Conservation (phyloP, 2,113 vertebrate genomes). For the Tapirus terrestris region DNA sequence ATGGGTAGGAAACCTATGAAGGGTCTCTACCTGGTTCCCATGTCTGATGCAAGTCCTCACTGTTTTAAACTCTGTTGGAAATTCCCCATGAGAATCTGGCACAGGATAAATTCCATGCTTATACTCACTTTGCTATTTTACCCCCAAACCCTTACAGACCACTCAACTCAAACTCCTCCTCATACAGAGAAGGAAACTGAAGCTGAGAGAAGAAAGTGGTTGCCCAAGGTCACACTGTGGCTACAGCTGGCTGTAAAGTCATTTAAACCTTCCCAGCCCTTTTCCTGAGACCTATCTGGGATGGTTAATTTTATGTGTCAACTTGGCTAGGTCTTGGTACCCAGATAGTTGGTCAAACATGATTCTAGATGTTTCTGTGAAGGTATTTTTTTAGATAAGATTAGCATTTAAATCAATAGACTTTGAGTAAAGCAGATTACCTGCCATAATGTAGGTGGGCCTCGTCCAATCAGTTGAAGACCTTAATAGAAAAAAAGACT, state of each 20-base stretch:
- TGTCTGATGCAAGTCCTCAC: not conserved
- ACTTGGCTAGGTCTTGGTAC: not conserved
- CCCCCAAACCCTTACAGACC: not conserved
- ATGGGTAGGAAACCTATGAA: not conserved
- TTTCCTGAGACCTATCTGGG: not conserved
- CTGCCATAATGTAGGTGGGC: not conserved
- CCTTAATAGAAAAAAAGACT: not conserved
- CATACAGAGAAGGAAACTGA: not conserved
- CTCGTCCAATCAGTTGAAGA: not conserved
- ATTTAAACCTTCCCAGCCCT: not conserved
- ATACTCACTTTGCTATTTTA: not conserved
- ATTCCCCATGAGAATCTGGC: not conserved
- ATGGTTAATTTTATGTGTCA: not conserved
- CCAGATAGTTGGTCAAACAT: not conserved
- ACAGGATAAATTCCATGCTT: not conserved
- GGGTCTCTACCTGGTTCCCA: not conserved
- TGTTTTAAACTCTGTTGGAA: not conserved
- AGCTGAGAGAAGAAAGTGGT: not conserved
- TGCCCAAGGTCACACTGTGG: not conserved
- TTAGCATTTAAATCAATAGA: not conserved
- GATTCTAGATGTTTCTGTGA: not conserved
- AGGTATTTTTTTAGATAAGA: not conserved
- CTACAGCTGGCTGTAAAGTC: not conserved
- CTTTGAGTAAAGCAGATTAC: not conserved
- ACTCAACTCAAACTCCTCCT: not conserved